Base-by-base conservation (phyloP, 1,140 invertebrate species). In the Drosophila burlai region DNA sequence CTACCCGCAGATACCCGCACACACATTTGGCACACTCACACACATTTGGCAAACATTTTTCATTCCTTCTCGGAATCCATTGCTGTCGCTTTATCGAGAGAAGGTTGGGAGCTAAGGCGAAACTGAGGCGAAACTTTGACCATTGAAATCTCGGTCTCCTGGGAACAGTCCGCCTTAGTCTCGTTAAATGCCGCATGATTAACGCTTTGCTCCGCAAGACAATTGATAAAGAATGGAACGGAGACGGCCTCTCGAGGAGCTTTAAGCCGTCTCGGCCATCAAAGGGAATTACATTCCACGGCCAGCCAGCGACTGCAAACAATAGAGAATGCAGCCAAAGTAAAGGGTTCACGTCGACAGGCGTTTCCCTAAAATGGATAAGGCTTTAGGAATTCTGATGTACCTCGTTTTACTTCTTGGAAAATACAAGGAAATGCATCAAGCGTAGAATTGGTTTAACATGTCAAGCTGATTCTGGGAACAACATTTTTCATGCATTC, bases 181-280 rank as follows among this genome's bases (percentile, higher is more conserved):
- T 76, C 81, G 80, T 89, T 84, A 89, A 89, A 84, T 81, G 85
- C 78, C 69, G 84, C 85, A 90, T 89, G 84, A 89, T 89, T 89
- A 89, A 89, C 85, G 84, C 85, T 81, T 90, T 89, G 63, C 73
- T 79, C 60, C 59, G 74, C 69, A 73, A 89, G 84, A 90, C 81
- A 89, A 90, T 89, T 89, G 84, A 81, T 90, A 81, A 81, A 81
- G 74, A 79, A 84, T 73, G 64, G 43, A 72, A 64, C 40, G 46
- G 66, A 45, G 43, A 34, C 46, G 46, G 57, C 16, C 34, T 54
- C 29, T 40, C 54, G 21, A 60, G 62, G 52, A 65, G 76, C 68
- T 73, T 78, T 78, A 78, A 78, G 76, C 76, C 58, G 50, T 63
- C 59, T 57, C 77, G 60, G 59, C 34, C 50, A 55, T 58, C 52